Percentiles rank a stretch among this genome's conserved stretches.
phyloP scores from a whole-genome alignment of 2,113 vertebrate genomes.

The Nothobranchius kuhntae region DNA sequence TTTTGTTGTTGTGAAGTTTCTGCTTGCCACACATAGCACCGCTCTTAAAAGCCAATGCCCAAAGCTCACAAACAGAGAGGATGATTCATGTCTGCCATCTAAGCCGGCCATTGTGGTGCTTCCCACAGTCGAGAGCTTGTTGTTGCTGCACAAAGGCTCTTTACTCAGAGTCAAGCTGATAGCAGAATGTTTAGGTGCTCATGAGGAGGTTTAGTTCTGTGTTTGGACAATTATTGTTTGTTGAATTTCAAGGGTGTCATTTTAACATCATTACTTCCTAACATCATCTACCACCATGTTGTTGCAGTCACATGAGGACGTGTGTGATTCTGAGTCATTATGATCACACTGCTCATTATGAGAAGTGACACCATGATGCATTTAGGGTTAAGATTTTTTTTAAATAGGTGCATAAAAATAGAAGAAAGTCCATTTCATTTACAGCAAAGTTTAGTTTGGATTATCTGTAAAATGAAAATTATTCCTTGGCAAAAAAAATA shows the following conservation, averaged over 20 bases:
- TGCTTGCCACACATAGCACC: conserved; percentile 9
- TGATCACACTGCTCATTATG: too few relatives aligned
- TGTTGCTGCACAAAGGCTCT: conserved; percentile 45
- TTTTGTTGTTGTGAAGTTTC: conserved; percentile 27
- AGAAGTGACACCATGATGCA: background rate
- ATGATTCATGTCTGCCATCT: conserved; percentile 71
- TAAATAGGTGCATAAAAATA: too few relatives aligned
- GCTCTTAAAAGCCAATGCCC: conserved; percentile 35
- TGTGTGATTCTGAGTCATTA: too few relatives aligned
- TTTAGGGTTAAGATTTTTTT: background rate
- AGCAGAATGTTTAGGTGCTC: conserved; percentile 20
- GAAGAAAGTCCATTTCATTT: background rate
- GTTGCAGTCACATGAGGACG: too few relatives aligned
- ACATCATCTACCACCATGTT: too few relatives aligned
- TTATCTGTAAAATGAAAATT: background rate
- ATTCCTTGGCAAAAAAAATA: background rate
- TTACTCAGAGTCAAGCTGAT: conserved; percentile 13
- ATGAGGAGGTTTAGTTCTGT: background rate
- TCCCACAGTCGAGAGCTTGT: conserved; percentile 46
- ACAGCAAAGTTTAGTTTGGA: background rate
- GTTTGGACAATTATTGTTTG: background rate
- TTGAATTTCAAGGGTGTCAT: background rate
- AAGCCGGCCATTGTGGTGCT: conserved; percentile 59
- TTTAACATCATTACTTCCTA: background rate
- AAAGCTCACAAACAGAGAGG: conserved; percentile 50